These are phyloP conservation scores for Dendrocincla fuliginosa DNA, from an alignment of 2,797 vertebrate species.

Conservation along the genomic window DNA sequence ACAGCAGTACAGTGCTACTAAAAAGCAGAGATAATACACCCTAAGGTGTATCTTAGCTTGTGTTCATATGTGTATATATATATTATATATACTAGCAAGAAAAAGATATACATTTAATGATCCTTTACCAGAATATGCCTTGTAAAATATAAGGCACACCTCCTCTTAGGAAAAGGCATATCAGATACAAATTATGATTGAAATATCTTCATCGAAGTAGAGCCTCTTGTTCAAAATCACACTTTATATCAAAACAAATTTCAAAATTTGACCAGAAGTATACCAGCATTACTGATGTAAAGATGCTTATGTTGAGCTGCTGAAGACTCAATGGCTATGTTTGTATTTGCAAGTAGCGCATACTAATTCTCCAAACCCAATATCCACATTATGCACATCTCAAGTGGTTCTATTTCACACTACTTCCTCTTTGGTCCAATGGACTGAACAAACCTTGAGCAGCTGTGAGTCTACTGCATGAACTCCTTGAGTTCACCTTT, in stretches of 20 bases:
- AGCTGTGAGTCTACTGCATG: neutral
- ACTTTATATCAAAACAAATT: fast-evolving
- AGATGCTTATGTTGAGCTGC: neutral
- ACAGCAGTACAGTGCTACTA: neutral
- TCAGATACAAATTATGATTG: neutral
- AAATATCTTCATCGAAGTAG: neutral
- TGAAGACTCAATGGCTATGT: neutral
- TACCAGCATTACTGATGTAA: neutral
- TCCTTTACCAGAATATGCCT: neutral
- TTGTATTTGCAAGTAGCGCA: neutral
- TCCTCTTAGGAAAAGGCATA: neutral
- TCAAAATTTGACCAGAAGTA: neutral
- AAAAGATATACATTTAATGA: neutral
- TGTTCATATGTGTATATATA: neutral
- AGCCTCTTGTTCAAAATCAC: neutral
- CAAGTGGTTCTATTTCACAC: neutral
- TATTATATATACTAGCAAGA: neutral
- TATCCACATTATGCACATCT: neutral
- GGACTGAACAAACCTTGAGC: neutral
- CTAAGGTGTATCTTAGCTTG: neutral
- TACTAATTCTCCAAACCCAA: neutral
- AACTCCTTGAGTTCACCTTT: neutral
- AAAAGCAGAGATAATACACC: neutral
- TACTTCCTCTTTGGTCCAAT: neutral
- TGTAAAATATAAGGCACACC: neutral